phyloP scores from a whole-genome alignment of 92 coral and sea anemone species.

The Porites lobata region DNA sequence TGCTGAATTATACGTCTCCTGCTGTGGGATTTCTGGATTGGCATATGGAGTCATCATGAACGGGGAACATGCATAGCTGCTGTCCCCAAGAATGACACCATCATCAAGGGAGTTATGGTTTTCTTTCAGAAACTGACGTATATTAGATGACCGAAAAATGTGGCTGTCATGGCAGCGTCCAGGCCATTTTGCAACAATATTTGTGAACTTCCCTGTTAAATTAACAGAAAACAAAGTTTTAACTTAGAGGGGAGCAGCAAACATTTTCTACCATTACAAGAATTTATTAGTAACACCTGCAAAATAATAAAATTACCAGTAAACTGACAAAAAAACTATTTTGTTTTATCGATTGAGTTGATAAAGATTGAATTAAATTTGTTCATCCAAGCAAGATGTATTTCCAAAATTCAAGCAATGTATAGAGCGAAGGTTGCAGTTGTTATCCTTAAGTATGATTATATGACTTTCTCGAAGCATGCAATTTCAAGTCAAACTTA shows the following conservation, averaged over 20 bases:
- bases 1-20: conserved; percentile 54
- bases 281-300: conserved; percentile 13
- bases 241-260: conserved; percentile 14
- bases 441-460: no score
- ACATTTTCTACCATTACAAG: conserved; percentile 3
- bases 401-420: background rate
- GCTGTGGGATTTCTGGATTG: conserved; percentile 24
- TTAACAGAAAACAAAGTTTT: conserved; percentile 24
- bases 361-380: conserved; percentile 30
- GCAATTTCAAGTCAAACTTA: no score
- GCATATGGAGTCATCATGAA: conserved; percentile 64
- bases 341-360: conserved; percentile 12
- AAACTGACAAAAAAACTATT: conserved; percentile 1
- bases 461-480: no score
- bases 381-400: conserved; percentile 7
- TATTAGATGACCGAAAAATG: conserved; percentile 22
- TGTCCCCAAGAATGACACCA: conserved; percentile 69
- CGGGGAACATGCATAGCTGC: conserved; percentile 53
- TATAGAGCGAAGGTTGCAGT: no score
- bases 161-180: conserved; percentile 8
- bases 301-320: conserved; percentile 18
- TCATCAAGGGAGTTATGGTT: conserved; percentile 53
- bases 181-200: conserved; percentile 71
- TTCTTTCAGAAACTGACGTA: conserved; percentile 53
- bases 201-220: conserved; percentile 69